These are phyloP conservation scores for Aphelinus atriplicis DNA, from an alignment of 1,140 invertebrate genomes.

Conservation along the genomic window DNA sequence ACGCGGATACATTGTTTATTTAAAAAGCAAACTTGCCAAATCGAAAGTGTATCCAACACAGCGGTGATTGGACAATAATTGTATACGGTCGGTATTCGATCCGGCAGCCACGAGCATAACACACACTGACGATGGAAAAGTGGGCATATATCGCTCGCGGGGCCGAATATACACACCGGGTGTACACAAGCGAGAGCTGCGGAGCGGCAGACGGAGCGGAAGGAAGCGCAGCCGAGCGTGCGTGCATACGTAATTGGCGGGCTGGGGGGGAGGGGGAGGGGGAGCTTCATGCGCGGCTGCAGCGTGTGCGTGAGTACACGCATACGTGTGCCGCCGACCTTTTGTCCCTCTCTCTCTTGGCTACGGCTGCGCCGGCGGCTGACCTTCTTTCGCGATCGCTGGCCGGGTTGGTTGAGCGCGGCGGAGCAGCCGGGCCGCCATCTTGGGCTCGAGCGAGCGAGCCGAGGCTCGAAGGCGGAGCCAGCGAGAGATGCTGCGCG, in stretches of 20 bases:
- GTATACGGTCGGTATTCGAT: too few relatives aligned
- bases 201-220: conserved; percentile 57
- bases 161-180: too few relatives aligned
- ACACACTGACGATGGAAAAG: too few relatives aligned
- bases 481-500: conserved; percentile 35
- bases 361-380: conserved; percentile 24
- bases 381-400: conserved; percentile 26
- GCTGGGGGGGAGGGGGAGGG: conserved; percentile 34
- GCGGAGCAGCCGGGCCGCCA: conserved; percentile 55
- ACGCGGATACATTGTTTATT: too few relatives aligned
- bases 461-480: conserved; percentile 63
- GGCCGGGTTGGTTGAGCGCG: too few relatives aligned
- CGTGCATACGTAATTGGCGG: conserved; percentile 34
- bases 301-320: conserved; percentile 16
- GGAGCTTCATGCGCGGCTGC: conserved; percentile 36
- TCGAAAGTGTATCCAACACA: too few relatives aligned
- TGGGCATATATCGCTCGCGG: too few relatives aligned
- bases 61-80: too few relatives aligned
- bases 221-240: conserved; percentile 65
- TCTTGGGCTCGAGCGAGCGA: conserved; percentile 62
- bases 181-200: conserved; percentile 5
- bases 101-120: too few relatives aligned
- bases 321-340: conserved; percentile 7
- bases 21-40: too few relatives aligned
- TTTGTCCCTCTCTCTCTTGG: conserved; percentile 28